Conservation (phyloP, 2,888 invertebrate genomes). For the Orgyia antiqua region DNA sequence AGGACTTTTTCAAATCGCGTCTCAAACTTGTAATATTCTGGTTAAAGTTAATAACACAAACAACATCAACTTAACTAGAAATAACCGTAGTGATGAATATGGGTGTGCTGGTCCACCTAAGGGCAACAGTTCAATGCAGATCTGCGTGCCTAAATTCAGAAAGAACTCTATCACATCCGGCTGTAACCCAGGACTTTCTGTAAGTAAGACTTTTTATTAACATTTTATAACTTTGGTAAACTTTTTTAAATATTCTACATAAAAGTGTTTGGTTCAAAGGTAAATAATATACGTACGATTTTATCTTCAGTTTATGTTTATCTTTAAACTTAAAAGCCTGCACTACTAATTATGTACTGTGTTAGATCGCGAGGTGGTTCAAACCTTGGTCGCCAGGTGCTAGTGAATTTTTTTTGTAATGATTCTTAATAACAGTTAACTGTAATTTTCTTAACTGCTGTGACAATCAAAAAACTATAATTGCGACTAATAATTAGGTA, state of each 20-base stretch:
- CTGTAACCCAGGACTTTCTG: constrained; percentile 80
- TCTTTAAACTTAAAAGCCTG: no score
- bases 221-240: constrained; percentile 2
- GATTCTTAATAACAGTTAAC: no score
- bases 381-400: no score
- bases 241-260: no score
- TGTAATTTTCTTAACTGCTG: no score
- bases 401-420: no score
- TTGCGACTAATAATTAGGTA: no score
- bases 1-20: constrained; percentile 87
- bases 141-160: constrained; percentile 77
- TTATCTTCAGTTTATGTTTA: no score
- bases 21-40: constrained; percentile 86
- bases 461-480: no score
- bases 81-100: constrained; percentile 81
- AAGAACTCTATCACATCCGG: constrained; percentile 70
- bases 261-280: background rate
- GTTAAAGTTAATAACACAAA: constrained; percentile 88
- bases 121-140: constrained; percentile 69
- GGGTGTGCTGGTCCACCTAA: constrained; percentile 68
- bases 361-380: no score
- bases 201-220: constrained; percentile 44
- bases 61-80: constrained; percentile 83
- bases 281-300: no score
- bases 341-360: no score